Conservation (phyloP, 2,113 vertebrate genomes). For the Apodemus speciosus region DNA sequence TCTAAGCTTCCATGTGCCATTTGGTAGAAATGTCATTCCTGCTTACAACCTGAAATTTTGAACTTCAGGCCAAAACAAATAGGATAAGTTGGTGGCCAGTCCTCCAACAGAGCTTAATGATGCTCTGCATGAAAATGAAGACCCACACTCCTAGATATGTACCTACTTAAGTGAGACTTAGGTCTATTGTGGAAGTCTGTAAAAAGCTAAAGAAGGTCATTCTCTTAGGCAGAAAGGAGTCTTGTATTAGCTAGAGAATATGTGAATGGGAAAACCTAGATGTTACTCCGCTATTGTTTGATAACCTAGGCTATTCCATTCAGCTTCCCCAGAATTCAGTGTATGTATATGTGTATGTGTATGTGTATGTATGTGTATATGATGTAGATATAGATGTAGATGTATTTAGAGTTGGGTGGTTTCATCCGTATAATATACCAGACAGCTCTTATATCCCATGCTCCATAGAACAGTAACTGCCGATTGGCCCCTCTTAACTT, state of each 20-base stretch:
- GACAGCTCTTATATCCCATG: not conserved
- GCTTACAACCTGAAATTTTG: not conserved
- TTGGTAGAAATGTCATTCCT: not conserved
- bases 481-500: not conserved
- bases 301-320: not conserved
- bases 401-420: not conserved
- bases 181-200: not conserved
- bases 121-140: not conserved
- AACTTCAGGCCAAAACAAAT: not conserved
- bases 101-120: not conserved
- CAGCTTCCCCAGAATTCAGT: not conserved
- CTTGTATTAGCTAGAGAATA: not conserved
- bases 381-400: not conserved
- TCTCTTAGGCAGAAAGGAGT: not conserved
- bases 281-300: not conserved
- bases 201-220: not conserved
- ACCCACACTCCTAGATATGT: not conserved
- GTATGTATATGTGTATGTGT: slow-evolving; percentile 19
- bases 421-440: not conserved
- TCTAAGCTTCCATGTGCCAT: not conserved
- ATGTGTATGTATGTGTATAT: not conserved
- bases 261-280: not conserved
- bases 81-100: not conserved
- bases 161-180: not conserved
- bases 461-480: not conserved